Evolutionary conservation across 2,888 invertebrate genomes (phyloP), one percentile per base, ranked within the genome.

Genomic region (Drosophila nr. fundita): DNA sequence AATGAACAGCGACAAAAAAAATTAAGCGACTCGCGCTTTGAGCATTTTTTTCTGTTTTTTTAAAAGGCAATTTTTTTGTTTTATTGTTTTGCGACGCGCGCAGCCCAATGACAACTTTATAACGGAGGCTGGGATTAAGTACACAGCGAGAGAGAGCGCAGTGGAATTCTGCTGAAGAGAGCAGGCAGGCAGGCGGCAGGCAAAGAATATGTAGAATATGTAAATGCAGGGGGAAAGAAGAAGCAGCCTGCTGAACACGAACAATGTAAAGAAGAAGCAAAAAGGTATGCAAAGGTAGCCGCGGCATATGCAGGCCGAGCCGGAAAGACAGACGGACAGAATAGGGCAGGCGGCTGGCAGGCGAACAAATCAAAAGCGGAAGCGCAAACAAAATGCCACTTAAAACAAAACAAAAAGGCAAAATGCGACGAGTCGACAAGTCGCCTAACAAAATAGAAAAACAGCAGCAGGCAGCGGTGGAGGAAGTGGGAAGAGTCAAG

Each of bases 71-170:
- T 64, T 82, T 70, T 73, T 63, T 70, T 79, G 74, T 89, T 73
- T 83, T 88, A 81, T 88, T 88, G 87, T 89, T 84, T 81, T 76
- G 74, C 83, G 75, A 74, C 81, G 81, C 81, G 69, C 80, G 79
- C 83, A 77, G 55, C 65, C 48, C 68, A 72, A 78, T 61, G 80
- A 78, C 84, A 59, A 60, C 45, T 59, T 18, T 38, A 53, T 50
- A 38, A 21, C 63, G 45, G 29, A 42, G 45, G 52, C 60, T 52
- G 71, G 58, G 53, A 68, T 62, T 62, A 55, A 70, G 27, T 6
- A 30, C 40, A 18, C 27, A 49, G 45, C 30, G 21, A 52, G 53
- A 27, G 24, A 32, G 36, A 38, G 57, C 63, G 42, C 8, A 21
- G 8, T 42, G 52, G 24, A 49, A 73, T 61, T 34, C 15, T 53